These are phyloP conservation scores for Griposia aprilina DNA, from an alignment of 2,888 invertebrate species.

Conservation along the genomic window DNA sequence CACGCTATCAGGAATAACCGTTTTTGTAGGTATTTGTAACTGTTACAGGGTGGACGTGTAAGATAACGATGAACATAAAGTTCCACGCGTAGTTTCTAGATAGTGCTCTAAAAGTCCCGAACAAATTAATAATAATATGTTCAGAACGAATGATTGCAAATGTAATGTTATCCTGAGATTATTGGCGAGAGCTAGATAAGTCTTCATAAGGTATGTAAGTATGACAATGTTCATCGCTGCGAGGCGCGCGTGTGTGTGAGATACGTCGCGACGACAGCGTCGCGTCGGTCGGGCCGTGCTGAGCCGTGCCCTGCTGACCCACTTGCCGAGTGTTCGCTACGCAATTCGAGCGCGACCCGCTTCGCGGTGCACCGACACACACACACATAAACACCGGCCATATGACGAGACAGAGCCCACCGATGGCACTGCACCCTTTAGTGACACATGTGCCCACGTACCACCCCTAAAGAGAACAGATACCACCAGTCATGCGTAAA, in stretches of 20 bases:
- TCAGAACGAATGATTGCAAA: constrained; percentile 12
- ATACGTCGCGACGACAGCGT: constrained; percentile 70
- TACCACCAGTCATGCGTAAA: constrained; percentile 39
- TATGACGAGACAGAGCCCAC: constrained; percentile 58
- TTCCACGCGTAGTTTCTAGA: constrained; percentile 9
- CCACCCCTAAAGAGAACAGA: constrained; percentile 50
- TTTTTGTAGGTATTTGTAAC: not conserved
- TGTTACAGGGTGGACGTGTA: constrained; percentile 21
- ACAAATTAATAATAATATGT: constrained; percentile 12
- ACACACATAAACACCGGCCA: constrained; percentile 55
- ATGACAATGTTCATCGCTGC: constrained; percentile 36
- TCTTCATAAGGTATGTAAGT: constrained; percentile 32
- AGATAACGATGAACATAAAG: constrained; percentile 14
- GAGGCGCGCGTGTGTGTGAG: constrained; percentile 60
- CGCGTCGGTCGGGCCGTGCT: constrained; percentile 74
- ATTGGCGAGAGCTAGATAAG: constrained; percentile 45
- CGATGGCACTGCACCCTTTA: constrained; percentile 52
- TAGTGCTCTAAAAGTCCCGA: not conserved
- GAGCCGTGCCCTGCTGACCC: constrained; percentile 88
- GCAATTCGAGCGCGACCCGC: constrained; percentile 88
- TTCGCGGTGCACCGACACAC: constrained; percentile 73
- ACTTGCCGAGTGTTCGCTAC: constrained; percentile 87
- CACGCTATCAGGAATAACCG: constrained; percentile 47
- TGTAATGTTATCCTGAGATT: constrained; percentile 26
- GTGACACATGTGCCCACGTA: constrained; percentile 46